Evolutionary conservation across 2,888 invertebrate genomes (phyloP).

Genomic region (Caenorhabditis sinica): DNA sequence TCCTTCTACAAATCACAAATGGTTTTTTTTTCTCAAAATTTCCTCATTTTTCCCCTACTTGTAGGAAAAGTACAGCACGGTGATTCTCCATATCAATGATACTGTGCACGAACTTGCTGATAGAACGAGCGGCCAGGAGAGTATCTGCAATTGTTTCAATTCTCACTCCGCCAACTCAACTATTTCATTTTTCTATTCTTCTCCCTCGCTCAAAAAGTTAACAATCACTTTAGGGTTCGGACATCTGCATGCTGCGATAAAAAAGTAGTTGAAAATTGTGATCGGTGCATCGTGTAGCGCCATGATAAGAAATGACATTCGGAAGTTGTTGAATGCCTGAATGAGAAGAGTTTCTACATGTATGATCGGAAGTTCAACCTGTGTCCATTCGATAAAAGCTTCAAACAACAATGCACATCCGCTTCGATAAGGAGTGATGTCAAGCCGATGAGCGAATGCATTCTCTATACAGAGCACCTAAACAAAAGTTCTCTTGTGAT

Average conservation of each 20-base stretch:
- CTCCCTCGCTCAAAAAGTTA: conserved; percentile 17
- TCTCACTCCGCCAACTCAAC: conserved; percentile 22
- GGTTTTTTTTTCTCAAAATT: not conserved
- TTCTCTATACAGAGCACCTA: conserved; percentile 83
- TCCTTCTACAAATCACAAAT: conserved; percentile 63
- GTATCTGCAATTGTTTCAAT: conserved; percentile 67
- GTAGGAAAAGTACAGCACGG: conserved; percentile 82
- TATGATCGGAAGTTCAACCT: conserved; percentile 58
- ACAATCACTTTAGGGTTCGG: conserved; percentile 77
- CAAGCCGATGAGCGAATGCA: conserved; percentile 82
- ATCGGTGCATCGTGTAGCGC: conserved; percentile 82
- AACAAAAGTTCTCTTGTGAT: conserved; percentile 7
- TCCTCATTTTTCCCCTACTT: conserved; percentile 53
- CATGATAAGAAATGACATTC: conserved; percentile 83
- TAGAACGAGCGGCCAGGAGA: conserved; percentile 81
- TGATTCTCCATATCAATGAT: conserved; percentile 81
- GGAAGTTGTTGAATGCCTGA: conserved; percentile 83
- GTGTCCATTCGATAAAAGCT: conserved; percentile 82
- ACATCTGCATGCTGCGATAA: conserved; percentile 82
- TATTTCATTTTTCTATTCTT: not conserved
- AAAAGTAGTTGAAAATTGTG: conserved; percentile 83
- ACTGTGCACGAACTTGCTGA: conserved; percentile 76
- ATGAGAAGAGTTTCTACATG: not conserved
- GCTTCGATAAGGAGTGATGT: conserved; percentile 81
- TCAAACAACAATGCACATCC: conserved; percentile 82